Evolutionary conservation across 2,113 vertebrate species (phyloP), one percentile per base, ranked within the genome.

Genomic region (Drymodes brunneopygia): DNA sequence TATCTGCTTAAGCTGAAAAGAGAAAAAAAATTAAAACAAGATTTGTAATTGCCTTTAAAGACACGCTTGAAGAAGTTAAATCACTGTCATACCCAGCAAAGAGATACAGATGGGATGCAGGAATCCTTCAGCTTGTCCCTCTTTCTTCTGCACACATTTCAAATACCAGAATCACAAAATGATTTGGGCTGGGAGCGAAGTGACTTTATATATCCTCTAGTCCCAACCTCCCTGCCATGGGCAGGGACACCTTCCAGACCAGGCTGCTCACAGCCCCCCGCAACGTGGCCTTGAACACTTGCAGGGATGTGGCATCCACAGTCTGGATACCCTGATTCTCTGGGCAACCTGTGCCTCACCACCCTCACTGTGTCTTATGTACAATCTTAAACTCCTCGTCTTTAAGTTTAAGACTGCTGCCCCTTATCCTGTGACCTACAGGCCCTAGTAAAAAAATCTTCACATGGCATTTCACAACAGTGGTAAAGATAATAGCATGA

Each of bases 341-440:
- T 29, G 10, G 27, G 16, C 11, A 90, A 20, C 7, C 33, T n/a
- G 27, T 18, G 22, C 3, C 33, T 45, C 40, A 60, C 10, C 25
- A 70, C 10, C 16, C 19, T 36, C 35, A 33, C 0, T 1, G 0
- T 11, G 4, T 51, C 36, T 29, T 35, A 56, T 4, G 4, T 27
- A 33, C 14, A 87, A 35, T 4, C 22, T 21, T 15, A 60, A 90
- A 38, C 5, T 15, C 8, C 36, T 11, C 2, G 6, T 45, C 25
- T 54, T 74, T 23, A 22, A 50, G 13, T 40, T 70, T 56, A 45
- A 50, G 84, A 45, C 7, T 22, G 20, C 13, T 64, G 45, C 18
- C 11, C n/a, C 17, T 66, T 61, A 42, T 17, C 21, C 48, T 72
- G 42, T 53, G 31, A 44, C 42, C 53, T 85, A 58, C 3, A 35